phyloP scores from a whole-genome alignment of 2,888 invertebrate species.

The Drosophila lacicola region DNA sequence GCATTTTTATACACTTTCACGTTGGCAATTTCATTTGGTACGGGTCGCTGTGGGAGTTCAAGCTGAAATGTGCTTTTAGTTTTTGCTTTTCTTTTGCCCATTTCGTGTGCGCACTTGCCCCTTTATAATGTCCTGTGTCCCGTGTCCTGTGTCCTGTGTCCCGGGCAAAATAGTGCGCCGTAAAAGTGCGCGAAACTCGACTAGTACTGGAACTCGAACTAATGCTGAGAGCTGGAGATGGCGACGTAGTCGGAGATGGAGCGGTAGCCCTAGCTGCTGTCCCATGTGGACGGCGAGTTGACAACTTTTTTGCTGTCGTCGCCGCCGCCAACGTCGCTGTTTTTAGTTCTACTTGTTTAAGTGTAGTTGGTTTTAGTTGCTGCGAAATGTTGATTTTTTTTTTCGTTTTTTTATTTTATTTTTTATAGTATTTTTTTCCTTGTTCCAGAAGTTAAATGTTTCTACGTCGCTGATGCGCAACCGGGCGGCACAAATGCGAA shows the following conservation, averaged over 20 bases:
- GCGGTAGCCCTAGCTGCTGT: conserved; percentile 26
- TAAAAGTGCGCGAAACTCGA: conserved; percentile 72
- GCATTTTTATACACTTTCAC: conserved; percentile 73
- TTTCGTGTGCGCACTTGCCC: conserved; percentile 44
- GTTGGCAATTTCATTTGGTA: conserved; percentile 78
- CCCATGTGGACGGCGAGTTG: conserved; percentile 66
- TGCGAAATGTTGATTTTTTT: conserved; percentile 55
- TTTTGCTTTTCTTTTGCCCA: conserved; percentile 54
- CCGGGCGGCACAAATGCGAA: conserved; percentile 80
- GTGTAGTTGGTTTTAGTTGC: conserved; percentile 73
- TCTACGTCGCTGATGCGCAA: conserved; percentile 76
- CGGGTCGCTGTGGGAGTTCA: conserved; percentile 74
- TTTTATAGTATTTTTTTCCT: conserved; percentile 16
- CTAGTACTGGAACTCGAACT: conserved; percentile 50
- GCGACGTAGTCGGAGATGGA: conserved; percentile 11
- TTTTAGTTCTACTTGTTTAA: conserved; percentile 68
- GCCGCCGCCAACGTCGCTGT: conserved; percentile 46
- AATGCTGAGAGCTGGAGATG: conserved; percentile 24
- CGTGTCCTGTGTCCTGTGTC: conserved; percentile 36
- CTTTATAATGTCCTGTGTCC: conserved; percentile 51
- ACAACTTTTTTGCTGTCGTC: conserved; percentile 65
- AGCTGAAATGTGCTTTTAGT: conserved; percentile 78
- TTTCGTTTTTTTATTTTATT: conserved; percentile 10
- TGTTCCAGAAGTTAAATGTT: conserved; percentile 76
- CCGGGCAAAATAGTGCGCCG: conserved; percentile 43